phyloP scores from a whole-genome alignment of 2,797 vertebrate genomes.

The Dermochelys coriacea region DNA sequence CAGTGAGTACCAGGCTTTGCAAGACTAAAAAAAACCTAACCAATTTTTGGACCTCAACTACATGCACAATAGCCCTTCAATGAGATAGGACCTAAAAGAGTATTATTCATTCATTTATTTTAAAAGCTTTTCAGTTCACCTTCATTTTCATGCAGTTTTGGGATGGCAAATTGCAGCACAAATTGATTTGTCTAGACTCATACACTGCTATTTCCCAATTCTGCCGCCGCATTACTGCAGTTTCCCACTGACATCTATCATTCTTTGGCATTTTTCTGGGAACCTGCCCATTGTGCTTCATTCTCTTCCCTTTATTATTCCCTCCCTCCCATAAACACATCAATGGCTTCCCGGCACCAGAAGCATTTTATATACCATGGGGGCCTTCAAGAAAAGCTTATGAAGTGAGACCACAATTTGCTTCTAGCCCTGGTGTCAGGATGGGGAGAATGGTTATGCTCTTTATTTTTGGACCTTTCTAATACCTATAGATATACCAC shows the following conservation, averaged over 20 bases:
- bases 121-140: constrained; percentile 38
- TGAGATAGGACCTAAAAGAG: background rate
- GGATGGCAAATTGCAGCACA: background rate
- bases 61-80: background rate
- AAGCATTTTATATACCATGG: constrained; percentile 5
- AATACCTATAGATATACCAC: background rate
- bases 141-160: constrained; percentile 33
- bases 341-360: constrained; percentile 59
- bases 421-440: constrained; percentile 11
- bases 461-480: constrained; percentile 18
- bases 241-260: constrained; percentile 37
- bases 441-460: background rate
- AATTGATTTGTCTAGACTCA: constrained; percentile 55
- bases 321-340: constrained; percentile 41
- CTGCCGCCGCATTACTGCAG: constrained; percentile 30
- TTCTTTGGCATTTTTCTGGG: constrained; percentile 57
- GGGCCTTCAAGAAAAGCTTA: constrained; percentile 2
- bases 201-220: background rate
- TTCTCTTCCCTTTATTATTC: constrained; percentile 28
- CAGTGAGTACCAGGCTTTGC: background rate
- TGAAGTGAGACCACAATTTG: background rate
- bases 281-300: constrained; percentile 53
- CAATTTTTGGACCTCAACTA: background rate
- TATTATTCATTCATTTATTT: background rate
- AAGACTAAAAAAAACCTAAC: background rate